phyloP scores from a whole-genome alignment of 2,888 invertebrate genomes.

The Callinectes sapidus region DNA sequence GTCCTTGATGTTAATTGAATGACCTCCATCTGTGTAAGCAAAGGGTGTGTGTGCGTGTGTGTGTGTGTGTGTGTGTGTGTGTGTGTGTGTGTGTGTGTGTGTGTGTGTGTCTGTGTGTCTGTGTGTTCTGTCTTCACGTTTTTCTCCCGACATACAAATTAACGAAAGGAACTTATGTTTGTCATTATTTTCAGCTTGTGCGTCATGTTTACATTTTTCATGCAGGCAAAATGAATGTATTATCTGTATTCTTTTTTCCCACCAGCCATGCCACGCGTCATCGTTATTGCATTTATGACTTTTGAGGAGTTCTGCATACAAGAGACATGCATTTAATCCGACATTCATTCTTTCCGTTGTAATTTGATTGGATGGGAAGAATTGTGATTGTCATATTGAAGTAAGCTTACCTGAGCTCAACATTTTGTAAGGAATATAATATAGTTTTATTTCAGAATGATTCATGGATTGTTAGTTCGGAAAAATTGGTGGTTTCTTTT shows the following conservation, averaged over 20 bases:
- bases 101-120: too few species aligned
- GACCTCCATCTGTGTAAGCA: background rate
- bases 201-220: background rate
- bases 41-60: background rate
- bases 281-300: background rate
- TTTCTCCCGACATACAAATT: background rate
- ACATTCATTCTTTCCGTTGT: too few species aligned
- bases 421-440: too few species aligned
- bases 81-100: too few species aligned
- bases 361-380: too few species aligned
- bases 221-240: background rate
- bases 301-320: background rate
- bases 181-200: background rate
- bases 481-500: too few species aligned
- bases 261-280: background rate
- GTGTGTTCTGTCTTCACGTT: background rate
- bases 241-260: background rate
- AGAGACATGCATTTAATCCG: background rate
- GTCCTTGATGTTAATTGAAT: background rate
- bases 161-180: background rate
- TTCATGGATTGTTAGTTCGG: too few species aligned
- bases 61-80: too few species aligned
- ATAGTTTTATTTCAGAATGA: too few species aligned
- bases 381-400: too few species aligned
- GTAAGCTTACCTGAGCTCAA: too few species aligned